phyloP scores from a whole-genome alignment of 2,888 invertebrate genomes.

The Cantharis rufa region DNA sequence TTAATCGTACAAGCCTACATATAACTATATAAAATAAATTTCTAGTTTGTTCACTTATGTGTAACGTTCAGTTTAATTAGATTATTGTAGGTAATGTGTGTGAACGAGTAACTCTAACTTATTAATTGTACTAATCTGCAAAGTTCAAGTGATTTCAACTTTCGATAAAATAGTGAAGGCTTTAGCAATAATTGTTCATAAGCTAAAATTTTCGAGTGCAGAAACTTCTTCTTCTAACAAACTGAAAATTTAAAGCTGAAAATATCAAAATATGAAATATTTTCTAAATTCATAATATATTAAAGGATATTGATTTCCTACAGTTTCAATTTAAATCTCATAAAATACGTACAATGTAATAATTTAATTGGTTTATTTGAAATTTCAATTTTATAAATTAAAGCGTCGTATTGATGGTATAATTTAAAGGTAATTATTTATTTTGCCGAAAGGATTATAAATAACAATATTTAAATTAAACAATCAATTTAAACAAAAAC shows the following conservation, averaged over 20 bases:
- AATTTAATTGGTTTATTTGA: not conserved
- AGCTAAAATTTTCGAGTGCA: no score
- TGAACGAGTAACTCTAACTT: not conserved
- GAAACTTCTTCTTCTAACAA: no score
- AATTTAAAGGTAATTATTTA: not conserved
- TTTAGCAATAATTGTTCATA: not conserved
- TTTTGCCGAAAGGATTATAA: not conserved
- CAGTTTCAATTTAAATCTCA: no score
- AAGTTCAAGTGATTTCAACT: not conserved
- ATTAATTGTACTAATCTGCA: not conserved
- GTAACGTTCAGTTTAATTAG: not conserved
- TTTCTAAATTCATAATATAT: no score
- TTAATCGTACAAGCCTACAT: not conserved
- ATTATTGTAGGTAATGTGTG: not conserved
- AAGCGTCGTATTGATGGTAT: not conserved
- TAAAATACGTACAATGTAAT: not conserved
- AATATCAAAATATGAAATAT: no score
- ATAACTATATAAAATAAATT: not conserved
- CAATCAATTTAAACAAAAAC: not conserved
- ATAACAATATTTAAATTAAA: not conserved
- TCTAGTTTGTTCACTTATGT: not conserved
- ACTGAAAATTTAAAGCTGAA: no score
- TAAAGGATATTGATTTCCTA: no score
- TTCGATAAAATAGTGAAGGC: not conserved
- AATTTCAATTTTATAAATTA: not conserved